Evolutionary conservation across 2,888 invertebrate species (phyloP).

Genomic region (Andrena camellia): DNA sequence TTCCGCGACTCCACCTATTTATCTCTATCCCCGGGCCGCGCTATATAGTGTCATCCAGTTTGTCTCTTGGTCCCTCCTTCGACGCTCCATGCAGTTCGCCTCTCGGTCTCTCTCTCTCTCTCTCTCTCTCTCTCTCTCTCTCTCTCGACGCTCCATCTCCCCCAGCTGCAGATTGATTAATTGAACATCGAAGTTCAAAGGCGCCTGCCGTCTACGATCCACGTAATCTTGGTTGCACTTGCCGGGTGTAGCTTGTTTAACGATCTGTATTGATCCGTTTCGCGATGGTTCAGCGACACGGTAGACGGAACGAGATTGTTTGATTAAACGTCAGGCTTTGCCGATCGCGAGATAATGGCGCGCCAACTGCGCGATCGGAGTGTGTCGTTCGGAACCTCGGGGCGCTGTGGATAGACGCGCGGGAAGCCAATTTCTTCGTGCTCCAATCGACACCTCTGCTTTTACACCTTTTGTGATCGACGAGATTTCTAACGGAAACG

Average conservation of each 20-base stretch:
- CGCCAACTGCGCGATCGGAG: constrained; percentile 14
- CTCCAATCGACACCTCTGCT: not conserved
- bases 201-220: constrained; percentile 26
- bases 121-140: constrained; percentile 1
- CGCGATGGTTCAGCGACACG: constrained; percentile 41
- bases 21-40: constrained; percentile 8
- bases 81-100: constrained; percentile 8
- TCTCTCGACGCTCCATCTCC: not conserved
- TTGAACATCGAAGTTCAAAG: constrained; percentile 45
- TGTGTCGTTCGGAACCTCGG: constrained; percentile 2
- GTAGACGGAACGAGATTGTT: constrained; percentile 32
- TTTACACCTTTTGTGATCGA: not conserved
- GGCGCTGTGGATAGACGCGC: not conserved
- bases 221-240: constrained; percentile 37
- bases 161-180: constrained; percentile 27
- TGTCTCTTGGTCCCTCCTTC: constrained; percentile 4
- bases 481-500: too few species aligned
- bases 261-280: constrained; percentile 57
- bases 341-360: constrained; percentile 25
- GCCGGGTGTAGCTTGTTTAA: constrained; percentile 24
- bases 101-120: not conserved
- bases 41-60: constrained; percentile 13
- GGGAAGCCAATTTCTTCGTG: constrained; percentile 3
- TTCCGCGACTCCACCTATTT: constrained; percentile 3
- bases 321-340: constrained; percentile 32